Percentiles rank a stretch among this genome's conserved stretches.
Evolutionary conservation across 1,140 invertebrate species (phyloP).

Genomic region (Lysiphlebus fabarum): DNA sequence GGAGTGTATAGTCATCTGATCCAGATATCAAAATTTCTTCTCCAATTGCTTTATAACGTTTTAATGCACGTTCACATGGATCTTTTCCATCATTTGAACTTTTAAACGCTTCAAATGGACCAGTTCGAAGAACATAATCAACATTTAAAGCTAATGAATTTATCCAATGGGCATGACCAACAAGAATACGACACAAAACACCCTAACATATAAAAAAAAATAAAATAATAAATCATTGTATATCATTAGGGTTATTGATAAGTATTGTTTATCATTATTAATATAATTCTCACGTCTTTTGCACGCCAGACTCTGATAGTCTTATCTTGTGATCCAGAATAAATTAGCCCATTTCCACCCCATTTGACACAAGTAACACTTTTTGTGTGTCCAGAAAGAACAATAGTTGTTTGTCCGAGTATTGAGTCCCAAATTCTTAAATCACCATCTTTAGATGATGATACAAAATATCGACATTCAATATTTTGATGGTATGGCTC

Average conservation of each 20-base stretch:
- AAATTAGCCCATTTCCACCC: constrained; percentile 92
- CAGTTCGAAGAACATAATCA: constrained; percentile 92
- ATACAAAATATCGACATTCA: constrained; percentile 78
- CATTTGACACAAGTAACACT: constrained; percentile 92
- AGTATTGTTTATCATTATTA: constrained; percentile 10
- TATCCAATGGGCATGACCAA: constrained; percentile 98
- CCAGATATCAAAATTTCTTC: constrained; percentile 90
- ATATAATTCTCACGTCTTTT: constrained; percentile 66
- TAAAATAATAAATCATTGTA: too few relatives aligned
- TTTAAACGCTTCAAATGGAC: constrained; percentile 74
- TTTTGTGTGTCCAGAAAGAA: constrained; percentile 80
- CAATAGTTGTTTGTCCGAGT: constrained; percentile 61
- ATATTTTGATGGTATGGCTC: constrained; percentile 90
- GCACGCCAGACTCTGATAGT: constrained; percentile 98
- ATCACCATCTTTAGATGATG: constrained; percentile 90
- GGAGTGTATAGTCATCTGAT: constrained; percentile 97
- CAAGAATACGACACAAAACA: constrained; percentile 83
- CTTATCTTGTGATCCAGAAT: constrained; percentile 93
- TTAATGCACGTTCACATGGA: constrained; percentile 38
- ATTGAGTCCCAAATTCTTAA: constrained; percentile 95
- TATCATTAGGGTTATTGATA: background rate
- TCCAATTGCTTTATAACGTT: constrained; percentile 68
- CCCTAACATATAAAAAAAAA: constrained; percentile 57
- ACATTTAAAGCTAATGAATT: constrained; percentile 95
- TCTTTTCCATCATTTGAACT: constrained; percentile 33